phyloP scores from a whole-genome alignment of 2,113 vertebrate genomes.

The Rattus rattus region DNA sequence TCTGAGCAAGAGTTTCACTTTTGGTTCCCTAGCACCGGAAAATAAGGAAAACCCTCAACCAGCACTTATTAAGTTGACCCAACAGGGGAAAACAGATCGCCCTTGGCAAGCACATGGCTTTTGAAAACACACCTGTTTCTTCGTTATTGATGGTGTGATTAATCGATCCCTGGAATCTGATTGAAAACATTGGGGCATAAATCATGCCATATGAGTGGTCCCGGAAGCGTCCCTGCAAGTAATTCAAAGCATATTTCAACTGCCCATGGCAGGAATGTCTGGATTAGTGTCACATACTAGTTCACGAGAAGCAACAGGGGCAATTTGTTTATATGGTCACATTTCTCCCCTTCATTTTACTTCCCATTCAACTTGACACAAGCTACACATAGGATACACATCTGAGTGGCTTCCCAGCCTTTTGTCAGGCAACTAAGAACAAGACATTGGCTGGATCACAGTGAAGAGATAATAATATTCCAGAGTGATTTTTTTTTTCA shows the following conservation, averaged over 20 bases:
- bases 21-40: neutral
- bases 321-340: slow-evolving; percentile 80
- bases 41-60: neutral
- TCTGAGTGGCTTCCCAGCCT: slow-evolving; percentile 5
- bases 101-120: slow-evolving; percentile 45
- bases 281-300: slow-evolving; percentile 81
- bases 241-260: slow-evolving; percentile 81
- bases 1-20: slow-evolving; percentile 6
- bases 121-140: slow-evolving; percentile 57
- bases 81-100: neutral
- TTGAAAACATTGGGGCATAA: slow-evolving; percentile 82
- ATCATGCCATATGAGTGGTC: slow-evolving; percentile 73
- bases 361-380: slow-evolving; percentile 70
- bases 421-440: slow-evolving; percentile 25
- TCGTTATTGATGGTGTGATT: slow-evolving; percentile 69
- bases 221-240: slow-evolving; percentile 80
- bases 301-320: slow-evolving; percentile 76
- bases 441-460: neutral
- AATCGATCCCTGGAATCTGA: slow-evolving; percentile 78
- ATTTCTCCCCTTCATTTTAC: slow-evolving; percentile 72
- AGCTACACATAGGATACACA: slow-evolving; percentile 47
- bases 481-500: neutral
- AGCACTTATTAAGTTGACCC: neutral
- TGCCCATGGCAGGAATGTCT: slow-evolving; percentile 78
- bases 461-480: slow-evolving; percentile 61